A percentile compares a stretch with the other conserved stretches of the same genome.
Conservation (phyloP, 1,140 invertebrate genomes). For the Lineus longissimus region DNA sequence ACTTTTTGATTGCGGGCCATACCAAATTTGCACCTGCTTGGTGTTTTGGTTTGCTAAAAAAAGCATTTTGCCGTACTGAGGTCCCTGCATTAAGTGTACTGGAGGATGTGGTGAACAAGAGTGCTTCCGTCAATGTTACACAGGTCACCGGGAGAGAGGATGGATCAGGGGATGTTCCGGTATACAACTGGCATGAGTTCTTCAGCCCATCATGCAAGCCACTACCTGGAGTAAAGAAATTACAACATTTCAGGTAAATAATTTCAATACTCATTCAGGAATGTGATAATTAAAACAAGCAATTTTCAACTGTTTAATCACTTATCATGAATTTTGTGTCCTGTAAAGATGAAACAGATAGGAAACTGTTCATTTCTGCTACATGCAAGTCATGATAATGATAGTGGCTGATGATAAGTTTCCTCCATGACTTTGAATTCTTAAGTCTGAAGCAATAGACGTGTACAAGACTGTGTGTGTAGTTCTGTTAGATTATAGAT, state of each 20-base stretch:
- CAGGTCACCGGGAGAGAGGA: constrained; percentile 19
- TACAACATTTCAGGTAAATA: constrained; percentile 12
- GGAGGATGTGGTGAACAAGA: constrained; percentile 10
- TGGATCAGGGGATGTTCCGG: constrained; percentile 13
- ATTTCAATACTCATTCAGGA: neutral
- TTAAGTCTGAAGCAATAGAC: too few species aligned
- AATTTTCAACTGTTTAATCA: neutral
- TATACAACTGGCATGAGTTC: constrained; percentile 22
- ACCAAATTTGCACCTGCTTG: constrained; percentile 35
- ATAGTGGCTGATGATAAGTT: neutral
- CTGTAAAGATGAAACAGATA: neutral
- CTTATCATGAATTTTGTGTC: neutral
- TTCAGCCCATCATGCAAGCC: constrained; percentile 18
- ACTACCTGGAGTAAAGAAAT: constrained; percentile 19
- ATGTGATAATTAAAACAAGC: neutral
- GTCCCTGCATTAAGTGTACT: constrained; percentile 17
- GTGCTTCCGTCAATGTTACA: constrained; percentile 16
- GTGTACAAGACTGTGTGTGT: too few species aligned
- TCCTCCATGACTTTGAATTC: neutral
- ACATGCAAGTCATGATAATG: neutral
- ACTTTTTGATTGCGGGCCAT: constrained; percentile 29
- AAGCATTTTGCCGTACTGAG: constrained; percentile 11
- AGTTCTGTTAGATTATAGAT: too few species aligned
- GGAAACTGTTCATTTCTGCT: neutral
- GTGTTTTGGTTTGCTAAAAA: constrained; percentile 33